Evolutionary conservation across 35 echinoderm and acorn worm genomes (phyloP).

Genomic region (Nesometra sesokonis): DNA sequence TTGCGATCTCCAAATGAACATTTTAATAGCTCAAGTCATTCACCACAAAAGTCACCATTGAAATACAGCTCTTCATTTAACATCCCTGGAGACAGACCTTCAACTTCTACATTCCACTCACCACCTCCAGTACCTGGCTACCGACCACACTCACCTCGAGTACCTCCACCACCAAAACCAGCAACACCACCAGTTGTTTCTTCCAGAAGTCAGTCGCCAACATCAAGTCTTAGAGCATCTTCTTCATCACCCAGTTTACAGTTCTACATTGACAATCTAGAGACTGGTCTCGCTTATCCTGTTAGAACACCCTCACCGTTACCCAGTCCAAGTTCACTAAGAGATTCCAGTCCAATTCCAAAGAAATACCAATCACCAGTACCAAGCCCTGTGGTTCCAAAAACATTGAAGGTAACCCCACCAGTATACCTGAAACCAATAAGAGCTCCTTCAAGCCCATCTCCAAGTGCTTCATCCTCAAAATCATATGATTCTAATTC

Average conservation of each 20-base stretch:
- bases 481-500: not conserved
- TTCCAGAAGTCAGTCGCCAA: not conserved
- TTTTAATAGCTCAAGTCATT: not conserved
- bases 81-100: not conserved
- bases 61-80: not conserved
- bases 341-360: not conserved
- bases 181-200: not conserved
- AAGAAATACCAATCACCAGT: not conserved
- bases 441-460: not conserved
- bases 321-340: not conserved
- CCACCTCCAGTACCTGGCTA: not conserved
- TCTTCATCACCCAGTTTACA: not conserved
- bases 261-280: not conserved
- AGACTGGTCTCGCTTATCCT: not conserved
- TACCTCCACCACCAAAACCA: slow-evolving; percentile 10
- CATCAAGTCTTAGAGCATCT: not conserved
- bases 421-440: not conserved
- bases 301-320: not conserved
- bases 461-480: not conserved
- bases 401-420: not conserved
- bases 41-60: not conserved
- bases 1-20: not conserved
- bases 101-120: not conserved
- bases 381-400: not conserved
- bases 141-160: not conserved